Conservation (phyloP, 2,113 vertebrate species). For the Rhadina sibilatrix region DNA sequence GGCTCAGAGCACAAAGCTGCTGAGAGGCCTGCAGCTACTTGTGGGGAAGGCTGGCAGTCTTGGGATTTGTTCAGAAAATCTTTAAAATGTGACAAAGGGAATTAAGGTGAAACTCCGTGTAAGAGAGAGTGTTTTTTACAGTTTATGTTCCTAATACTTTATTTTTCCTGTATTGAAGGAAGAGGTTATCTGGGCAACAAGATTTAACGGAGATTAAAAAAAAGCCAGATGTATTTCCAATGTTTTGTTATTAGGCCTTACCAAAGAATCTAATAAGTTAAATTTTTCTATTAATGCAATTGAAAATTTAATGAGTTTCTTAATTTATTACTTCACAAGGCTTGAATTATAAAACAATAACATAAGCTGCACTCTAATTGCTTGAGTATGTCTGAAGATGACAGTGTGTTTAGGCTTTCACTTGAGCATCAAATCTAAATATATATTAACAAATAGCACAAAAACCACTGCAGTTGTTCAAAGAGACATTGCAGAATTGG, state of each 20-base stretch:
- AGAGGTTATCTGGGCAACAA: neutral
- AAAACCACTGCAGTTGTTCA: neutral
- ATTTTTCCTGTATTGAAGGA: neutral
- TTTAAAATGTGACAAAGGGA: neutral
- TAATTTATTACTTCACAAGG: constrained; percentile 64
- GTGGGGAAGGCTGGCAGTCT: neutral
- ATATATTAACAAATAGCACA: constrained; percentile 53
- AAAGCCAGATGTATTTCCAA: neutral
- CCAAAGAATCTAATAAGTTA: constrained; percentile 37
- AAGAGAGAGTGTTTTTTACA: neutral
- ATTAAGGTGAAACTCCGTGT: neutral
- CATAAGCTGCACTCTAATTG: constrained; percentile 63
- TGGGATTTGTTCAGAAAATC: neutral
- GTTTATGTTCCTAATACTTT: neutral
- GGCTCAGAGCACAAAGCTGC: neutral
- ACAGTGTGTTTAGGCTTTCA: constrained; percentile 61
- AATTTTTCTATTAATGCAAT: constrained; percentile 62
- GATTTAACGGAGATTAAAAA: neutral
- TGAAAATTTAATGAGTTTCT: constrained; percentile 71
- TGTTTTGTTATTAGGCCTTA: constrained; percentile 4
- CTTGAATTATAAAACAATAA: constrained; percentile 65
- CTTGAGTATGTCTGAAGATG: constrained; percentile 59
- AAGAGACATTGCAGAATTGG: neutral
- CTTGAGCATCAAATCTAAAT: constrained; percentile 71
- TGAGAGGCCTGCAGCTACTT: neutral